Base-by-base conservation (phyloP, 2,888 invertebrate genomes). In the Cerceris ruficornis region DNA sequence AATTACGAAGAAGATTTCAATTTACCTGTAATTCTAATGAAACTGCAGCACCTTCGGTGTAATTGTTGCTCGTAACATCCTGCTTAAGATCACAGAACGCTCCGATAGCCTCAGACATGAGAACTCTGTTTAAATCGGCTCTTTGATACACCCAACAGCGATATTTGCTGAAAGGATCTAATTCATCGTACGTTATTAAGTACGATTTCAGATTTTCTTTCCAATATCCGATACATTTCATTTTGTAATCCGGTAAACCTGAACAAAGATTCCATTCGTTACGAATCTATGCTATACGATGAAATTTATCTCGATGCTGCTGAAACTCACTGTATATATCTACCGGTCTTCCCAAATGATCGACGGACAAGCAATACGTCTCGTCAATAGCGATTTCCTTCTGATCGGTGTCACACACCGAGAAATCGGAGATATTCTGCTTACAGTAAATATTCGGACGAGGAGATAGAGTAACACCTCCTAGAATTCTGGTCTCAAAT, bases 131-230 rank as follows among this genome's bases (percentile, higher is more conserved):
- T 84, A 98, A 94, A 94, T 98, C 98, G 61, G 98, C 96, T 88
- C 99, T 94, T 92, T 99, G 98, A 93, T 98, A 99, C 55, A 98
- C 98, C 99, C 99, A 99, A 92, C 99, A 99, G 87, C 98, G 95
- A 92, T 98, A 99, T 91, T 96, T 97, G 4, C 98, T 98, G 89
- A 98, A 96, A 0, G 99, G 98, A 94, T 99, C 99, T 87, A 98
- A 94, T 90, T 98, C 98, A 91, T 99, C 99, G 92, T 97, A 98
- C 0, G 99, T 99, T 70, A 99, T 97, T 57, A 99, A 93, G 92
- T 99, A 99, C 0, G 99, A 99, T 91, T 97, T 98, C 50, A 99
- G 94, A 94, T 99, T 99, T 92, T 99, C 99, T 92, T 98, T 98
- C 98, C 98, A 99, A 92, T 95, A 99, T 0, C 98, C 99, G 86